phyloP scores from a whole-genome alignment of 2,797 vertebrate genomes.

The Neopelma chrysocephalum region DNA sequence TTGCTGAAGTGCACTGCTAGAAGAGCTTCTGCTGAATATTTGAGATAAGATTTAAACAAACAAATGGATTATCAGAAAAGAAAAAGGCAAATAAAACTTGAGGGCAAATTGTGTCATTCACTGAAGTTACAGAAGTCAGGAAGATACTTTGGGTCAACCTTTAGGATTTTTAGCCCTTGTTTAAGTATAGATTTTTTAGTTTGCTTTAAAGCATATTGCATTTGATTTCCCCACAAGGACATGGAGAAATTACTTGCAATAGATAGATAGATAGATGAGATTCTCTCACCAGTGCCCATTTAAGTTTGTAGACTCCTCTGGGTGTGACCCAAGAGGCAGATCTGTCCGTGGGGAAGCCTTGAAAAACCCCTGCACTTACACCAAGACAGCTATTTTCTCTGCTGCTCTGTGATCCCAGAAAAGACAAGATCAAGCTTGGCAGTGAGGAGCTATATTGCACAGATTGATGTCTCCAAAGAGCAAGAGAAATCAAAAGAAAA shows the following conservation, averaged over 20 bases:
- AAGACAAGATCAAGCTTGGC: not conserved
- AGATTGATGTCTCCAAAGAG: not conserved
- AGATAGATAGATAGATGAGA: not conserved
- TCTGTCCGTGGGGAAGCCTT: not conserved
- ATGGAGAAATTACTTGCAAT: not conserved
- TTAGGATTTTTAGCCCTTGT: not conserved
- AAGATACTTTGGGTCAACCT: not conserved
- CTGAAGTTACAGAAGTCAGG: not conserved
- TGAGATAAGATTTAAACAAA: not conserved
- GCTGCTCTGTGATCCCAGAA: not conserved
- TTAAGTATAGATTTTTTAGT: not conserved
- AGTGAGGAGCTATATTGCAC: not conserved
- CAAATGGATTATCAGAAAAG: not conserved
- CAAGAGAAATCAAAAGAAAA: not conserved
- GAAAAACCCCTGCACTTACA: not conserved
- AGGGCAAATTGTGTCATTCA: not conserved
- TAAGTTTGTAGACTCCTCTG: not conserved
- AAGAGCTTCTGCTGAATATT: not conserved
- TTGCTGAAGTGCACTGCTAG: not conserved
- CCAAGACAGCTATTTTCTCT: not conserved
- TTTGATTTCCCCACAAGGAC: not conserved
- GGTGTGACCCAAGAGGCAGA: not conserved
- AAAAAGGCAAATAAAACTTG: not conserved
- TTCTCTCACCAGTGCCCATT: not conserved
- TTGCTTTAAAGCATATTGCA: not conserved